Base-by-base conservation (phyloP, 2,113 vertebrate genomes). In the Dasyurus viverrinus region DNA sequence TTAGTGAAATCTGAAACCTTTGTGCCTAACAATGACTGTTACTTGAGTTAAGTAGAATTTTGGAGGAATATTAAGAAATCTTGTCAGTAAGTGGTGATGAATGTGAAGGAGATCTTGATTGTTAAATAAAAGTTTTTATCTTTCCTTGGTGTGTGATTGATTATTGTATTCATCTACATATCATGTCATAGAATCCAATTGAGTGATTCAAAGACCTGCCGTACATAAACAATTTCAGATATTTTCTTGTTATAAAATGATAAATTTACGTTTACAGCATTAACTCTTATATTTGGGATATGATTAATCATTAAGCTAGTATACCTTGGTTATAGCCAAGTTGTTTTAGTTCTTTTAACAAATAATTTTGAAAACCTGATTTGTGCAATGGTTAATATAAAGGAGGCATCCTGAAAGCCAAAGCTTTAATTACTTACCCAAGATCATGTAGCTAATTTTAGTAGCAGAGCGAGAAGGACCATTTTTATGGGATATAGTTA, bases 71-170 rank as follows among this genome's bases (percentile, higher is more conserved):
- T 47, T n/a, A 25, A 92, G 89, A 42, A 92, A 53, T 25, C 95
- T 95, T 97, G 97, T 96, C 94, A 95, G 93, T 42, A 89, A 89
- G 48, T 97, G 84, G 94, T 96, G 96, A 94, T 96, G 97, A 98
- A 97, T 98, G 98, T 98, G 97, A 98, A 98, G 95, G 96, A 96
- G 97, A 97, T 96, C 89, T 94, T 97, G 97, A 97, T 93, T 95
- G 95, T 89, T 96, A 96, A 98, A 98, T 98, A 98, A 98, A 98
- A 98, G 92, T 95, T 93, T 5, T 3, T 98, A 94, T 93, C 93
- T 97, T 98, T 96, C 95, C 90, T 93, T 36, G 60, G 54, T 76
- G 94, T 48, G 3, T 53, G 27, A 60, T 53, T 95, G 93, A 60
- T 53, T 95, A 92, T 96, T 91, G 96, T 97, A 36, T 10, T 57